A percentile compares a stretch with the other conserved stretches of the same genome.
Evolutionary conservation across 2,113 vertebrate species (phyloP).

Genomic region (Myotis davidii): DNA sequence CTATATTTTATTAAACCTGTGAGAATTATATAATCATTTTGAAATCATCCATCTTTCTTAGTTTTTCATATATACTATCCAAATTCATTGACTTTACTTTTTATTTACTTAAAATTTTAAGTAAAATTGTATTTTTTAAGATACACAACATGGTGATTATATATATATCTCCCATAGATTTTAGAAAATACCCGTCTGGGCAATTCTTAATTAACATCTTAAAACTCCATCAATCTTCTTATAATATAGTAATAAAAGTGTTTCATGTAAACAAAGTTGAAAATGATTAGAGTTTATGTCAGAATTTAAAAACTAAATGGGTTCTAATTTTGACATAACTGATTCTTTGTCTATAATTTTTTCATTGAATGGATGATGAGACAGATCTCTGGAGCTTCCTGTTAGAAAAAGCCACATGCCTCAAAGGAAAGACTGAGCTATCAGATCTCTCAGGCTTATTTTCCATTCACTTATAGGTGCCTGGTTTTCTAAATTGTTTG

Average conservation of each 20-base stretch:
- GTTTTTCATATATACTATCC: not conserved
- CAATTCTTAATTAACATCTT: not conserved
- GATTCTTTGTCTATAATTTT: not conserved
- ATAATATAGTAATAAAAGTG: not conserved
- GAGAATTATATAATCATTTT: not conserved
- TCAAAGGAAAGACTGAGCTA: not conserved
- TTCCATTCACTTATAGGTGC: not conserved
- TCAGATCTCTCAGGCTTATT: not conserved
- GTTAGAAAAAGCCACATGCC: conserved; percentile 20
- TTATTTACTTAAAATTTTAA: not conserved
- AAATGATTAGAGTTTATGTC: not conserved
- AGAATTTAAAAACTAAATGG: not conserved
- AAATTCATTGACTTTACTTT: not conserved
- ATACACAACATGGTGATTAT: not conserved
- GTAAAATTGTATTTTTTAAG: not conserved
- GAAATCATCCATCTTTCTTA: not conserved
- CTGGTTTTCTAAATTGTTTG: conserved; percentile 45
- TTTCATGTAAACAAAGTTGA: not conserved
- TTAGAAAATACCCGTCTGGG: not conserved
- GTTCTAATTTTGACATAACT: not conserved
- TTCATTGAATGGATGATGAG: not conserved
- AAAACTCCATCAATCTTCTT: not conserved
- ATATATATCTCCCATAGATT: not conserved
- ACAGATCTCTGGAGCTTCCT: not conserved
- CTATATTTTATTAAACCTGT: not conserved